Percentiles rank a stretch among this genome's conserved stretches.
phyloP scores from a whole-genome alignment of 2,888 invertebrate genomes.

The Xanthorhoe designata region DNA sequence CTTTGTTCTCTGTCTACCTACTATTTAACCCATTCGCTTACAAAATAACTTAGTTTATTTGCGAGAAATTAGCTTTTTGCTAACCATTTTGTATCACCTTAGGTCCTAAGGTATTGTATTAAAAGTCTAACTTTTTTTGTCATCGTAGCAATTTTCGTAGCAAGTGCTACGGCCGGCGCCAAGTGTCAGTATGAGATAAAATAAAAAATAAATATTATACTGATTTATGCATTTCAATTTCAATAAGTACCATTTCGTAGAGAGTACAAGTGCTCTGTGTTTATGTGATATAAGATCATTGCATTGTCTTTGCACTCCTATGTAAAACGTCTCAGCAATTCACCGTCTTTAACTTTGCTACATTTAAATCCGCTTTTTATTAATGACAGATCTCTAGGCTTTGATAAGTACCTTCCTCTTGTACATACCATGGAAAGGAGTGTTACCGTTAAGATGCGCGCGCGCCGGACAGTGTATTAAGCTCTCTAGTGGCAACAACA shows the following conservation, averaged over 20 bases:
- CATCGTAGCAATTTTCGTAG: background rate
- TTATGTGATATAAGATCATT: background rate
- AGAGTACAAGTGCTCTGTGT: background rate
- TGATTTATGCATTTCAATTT: background rate
- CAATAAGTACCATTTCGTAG: background rate
- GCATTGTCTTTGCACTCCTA: background rate
- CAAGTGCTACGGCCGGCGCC: background rate
- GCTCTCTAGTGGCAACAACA: slow-evolving; percentile 29
- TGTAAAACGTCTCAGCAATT: slow-evolving; percentile 6
- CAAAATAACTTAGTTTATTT: no score
- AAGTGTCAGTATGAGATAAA: background rate
- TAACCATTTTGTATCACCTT: no score
- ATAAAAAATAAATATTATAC: background rate
- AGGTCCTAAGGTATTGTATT: no score
- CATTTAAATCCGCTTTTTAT: background rate
- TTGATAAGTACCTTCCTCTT: slow-evolving; percentile 23
- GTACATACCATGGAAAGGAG: slow-evolving; percentile 44
- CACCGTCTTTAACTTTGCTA: background rate
- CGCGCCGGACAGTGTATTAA: slow-evolving; percentile 50
- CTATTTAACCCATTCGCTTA: no score
- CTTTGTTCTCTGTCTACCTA: no score
- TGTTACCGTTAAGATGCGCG: slow-evolving; percentile 61
- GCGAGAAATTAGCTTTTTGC: no score
- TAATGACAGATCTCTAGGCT: slow-evolving; percentile 22
- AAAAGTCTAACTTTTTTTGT: background rate